A percentile compares a stretch with the other conserved stretches of the same genome.
These are phyloP conservation scores for Poecilia wingei DNA, from an alignment of 2,797 vertebrate species.

Conservation along the genomic window DNA sequence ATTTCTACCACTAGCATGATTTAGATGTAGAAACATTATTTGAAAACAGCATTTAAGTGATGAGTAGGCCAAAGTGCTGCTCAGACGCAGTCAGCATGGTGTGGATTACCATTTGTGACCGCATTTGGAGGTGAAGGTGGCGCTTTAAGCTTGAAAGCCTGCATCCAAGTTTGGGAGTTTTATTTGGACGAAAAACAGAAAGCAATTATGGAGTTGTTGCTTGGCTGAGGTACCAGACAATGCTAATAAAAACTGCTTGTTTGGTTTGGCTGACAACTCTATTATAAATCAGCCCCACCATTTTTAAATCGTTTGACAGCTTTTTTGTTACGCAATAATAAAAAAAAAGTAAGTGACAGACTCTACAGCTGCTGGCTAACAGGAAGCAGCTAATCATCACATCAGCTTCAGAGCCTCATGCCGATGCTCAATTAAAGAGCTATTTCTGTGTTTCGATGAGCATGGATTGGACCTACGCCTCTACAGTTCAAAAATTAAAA, in stretches of 20 bases:
- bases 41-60: background rate
- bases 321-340: background rate
- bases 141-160: background rate
- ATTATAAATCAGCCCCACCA: background rate
- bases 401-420: background rate
- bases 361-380: background rate
- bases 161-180: background rate
- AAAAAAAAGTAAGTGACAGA: background rate
- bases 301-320: background rate
- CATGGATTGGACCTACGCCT: background rate
- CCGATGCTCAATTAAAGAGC: background rate
- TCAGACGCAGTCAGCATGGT: background rate
- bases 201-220: background rate
- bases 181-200: background rate
- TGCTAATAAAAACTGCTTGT: background rate
- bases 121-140: background rate
- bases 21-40: background rate
- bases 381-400: background rate
- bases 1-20: background rate
- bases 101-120: background rate
- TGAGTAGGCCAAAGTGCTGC: background rate
- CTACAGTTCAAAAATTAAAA: background rate
- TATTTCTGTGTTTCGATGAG: background rate
- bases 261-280: background rate
- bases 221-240: background rate